Base-by-base conservation (phyloP, 2,888 invertebrate species). In the Brachycybe producta region DNA sequence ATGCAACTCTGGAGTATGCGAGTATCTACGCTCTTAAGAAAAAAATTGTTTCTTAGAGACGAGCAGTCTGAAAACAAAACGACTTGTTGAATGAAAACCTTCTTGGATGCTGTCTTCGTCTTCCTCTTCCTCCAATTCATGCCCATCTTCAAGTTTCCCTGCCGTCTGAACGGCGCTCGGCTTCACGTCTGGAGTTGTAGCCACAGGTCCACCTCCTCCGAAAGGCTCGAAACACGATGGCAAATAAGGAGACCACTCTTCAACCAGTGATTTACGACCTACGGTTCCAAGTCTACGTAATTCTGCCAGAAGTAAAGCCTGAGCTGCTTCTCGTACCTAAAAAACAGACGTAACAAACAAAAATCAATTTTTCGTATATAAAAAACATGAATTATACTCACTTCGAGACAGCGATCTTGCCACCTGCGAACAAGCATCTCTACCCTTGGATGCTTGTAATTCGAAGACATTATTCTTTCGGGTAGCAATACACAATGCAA, bases 351-450 rank as follows among this genome's bases (percentile, higher is more conserved):
- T n/a, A 46, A 49, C 13, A 21, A 15, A 11, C 27, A 13, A n/a
- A n/a, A n/a, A 32, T 46, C 2, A 13, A 17, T 44, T 7, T 8
- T 11, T 11, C 13, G 32, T 32, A 11, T 32, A 32, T 32, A 32
- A 32, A 32, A 13, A 8, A 32, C 32, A 32, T 32, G 13, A 32
- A 32, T 11, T 32, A 32, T 32, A 11, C 32, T 32, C 13, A 92
- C 91, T 73, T 98, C 97, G 4, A 97, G 76, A 67, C 97, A 98
- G 60, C 94, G 86, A 70, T 98, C 97, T 66, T 98, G 97, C 98
- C 98, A 98, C 54, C 94, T 75, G 17, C 94, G 79, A 0, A 95
- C 97, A 73, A 98, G 75, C 80, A 94, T 87, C 69, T 98, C 97
- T 3, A 98, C 88, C 68, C 90, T 87, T 0, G 95, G 94, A n/a